Percentiles rank a stretch among this genome's conserved stretches.
phyloP scores from a whole-genome alignment of 2,888 invertebrate genomes.

The Polydrusus cervinus region DNA sequence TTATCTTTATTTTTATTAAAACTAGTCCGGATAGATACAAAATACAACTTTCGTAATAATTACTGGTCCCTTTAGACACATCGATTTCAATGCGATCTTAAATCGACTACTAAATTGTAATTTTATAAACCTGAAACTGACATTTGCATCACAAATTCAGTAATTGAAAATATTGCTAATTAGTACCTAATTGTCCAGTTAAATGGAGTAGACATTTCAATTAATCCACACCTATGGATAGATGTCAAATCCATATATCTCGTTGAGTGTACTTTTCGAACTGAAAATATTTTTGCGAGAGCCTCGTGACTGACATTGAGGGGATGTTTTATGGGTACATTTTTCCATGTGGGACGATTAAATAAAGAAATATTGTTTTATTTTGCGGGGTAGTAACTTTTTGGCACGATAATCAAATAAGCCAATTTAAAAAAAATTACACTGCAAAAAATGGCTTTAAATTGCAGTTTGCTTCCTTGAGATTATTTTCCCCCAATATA shows the following conservation, averaged over 20 bases:
- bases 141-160: conserved; percentile 43
- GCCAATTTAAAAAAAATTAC: too few species aligned
- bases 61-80: background rate
- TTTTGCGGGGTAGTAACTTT: background rate
- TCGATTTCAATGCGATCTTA: background rate
- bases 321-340: background rate
- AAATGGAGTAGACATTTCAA: conserved; percentile 49
- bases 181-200: conserved; percentile 50
- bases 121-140: conserved; percentile 46
- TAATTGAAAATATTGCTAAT: conserved; percentile 54
- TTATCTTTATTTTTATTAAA: too few species aligned
- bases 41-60: background rate
- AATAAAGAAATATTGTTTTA: background rate
- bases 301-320: conserved; percentile 7
- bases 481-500: too few species aligned
- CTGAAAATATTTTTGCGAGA: conserved; percentile 12
- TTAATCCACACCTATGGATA: conserved; percentile 45
- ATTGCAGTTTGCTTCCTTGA: too few species aligned
- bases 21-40: background rate
- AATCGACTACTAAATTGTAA: conserved; percentile 35
- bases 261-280: conserved; percentile 20
- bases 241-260: conserved; percentile 44
- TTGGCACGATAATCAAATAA: too few species aligned
- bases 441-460: too few species aligned
- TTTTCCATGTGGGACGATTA: background rate